Percentiles rank a stretch among this genome's conserved stretches.
These are phyloP conservation scores for Manis crassicaudata DNA, from an alignment of 2,797 vertebrate genomes.

Conservation along the genomic window DNA sequence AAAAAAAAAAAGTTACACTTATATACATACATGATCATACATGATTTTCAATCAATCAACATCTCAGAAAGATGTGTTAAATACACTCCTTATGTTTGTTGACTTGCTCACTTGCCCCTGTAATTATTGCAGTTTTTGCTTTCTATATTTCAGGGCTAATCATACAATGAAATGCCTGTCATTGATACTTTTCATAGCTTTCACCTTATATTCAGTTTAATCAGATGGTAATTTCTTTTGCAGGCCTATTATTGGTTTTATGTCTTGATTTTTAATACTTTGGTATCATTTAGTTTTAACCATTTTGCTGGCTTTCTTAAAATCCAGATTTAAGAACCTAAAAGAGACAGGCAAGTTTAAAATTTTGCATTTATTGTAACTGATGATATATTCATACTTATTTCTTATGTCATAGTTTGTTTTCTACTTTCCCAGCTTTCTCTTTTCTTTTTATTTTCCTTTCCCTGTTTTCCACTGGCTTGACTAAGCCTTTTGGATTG, in stretches of 20 bases:
- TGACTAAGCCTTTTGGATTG: background rate
- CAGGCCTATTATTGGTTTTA: background rate
- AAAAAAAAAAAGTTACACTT: background rate
- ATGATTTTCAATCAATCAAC: background rate
- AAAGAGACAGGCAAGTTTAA: background rate
- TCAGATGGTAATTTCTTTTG: background rate
- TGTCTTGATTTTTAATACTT: slow-evolving; percentile 20
- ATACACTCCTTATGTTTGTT: background rate
- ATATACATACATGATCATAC: background rate
- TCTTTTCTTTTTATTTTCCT: background rate
- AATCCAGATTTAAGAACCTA: background rate
- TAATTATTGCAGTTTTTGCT: background rate
- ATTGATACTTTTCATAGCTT: background rate
- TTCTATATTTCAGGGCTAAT: background rate
- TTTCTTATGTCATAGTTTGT: background rate
- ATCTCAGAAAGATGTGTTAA: background rate
- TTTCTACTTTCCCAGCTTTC: background rate
- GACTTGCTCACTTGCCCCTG: background rate
- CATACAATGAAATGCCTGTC: background rate
- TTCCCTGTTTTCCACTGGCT: background rate
- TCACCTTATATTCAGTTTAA: background rate
- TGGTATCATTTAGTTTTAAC: background rate
- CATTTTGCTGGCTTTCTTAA: background rate
- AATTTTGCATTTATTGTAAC: background rate
- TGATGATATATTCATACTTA: background rate